phyloP scores from a whole-genome alignment of 2,797 vertebrate genomes.

The Semaprochilodus insignis region DNA sequence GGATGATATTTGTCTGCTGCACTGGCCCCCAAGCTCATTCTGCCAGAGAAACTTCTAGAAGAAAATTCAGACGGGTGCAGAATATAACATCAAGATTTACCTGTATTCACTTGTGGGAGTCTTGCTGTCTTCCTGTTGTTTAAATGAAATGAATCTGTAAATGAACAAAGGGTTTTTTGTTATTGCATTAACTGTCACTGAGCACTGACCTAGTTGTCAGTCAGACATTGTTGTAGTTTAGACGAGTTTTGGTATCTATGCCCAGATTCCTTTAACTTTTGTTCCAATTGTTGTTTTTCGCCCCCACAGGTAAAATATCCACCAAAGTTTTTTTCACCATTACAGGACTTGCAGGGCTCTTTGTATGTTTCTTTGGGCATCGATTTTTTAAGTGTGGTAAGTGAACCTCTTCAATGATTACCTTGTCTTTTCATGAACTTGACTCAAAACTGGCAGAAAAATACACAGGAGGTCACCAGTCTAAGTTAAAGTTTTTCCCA shows the following conservation, averaged over 20 bases:
- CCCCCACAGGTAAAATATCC: slow-evolving; percentile 82
- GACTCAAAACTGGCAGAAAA: not conserved
- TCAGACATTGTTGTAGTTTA: not conserved
- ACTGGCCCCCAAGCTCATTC: no score
- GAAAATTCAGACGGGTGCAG: no score
- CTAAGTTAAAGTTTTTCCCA: not conserved
- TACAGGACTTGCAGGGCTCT: slow-evolving; percentile 86
- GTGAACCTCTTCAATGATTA: slow-evolving; percentile 40
- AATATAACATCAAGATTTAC: no score
- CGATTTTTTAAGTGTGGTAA: slow-evolving; percentile 96
- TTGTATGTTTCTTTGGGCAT: slow-evolving; percentile 93
- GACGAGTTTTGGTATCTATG: not conserved
- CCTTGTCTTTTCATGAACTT: not conserved
- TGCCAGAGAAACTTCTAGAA: no score
- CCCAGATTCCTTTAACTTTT: not conserved
- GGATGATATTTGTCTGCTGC: no score
- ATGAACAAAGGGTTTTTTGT: no score
- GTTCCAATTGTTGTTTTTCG: slow-evolving; percentile 30
- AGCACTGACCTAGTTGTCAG: not conserved
- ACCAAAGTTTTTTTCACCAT: slow-evolving; percentile 92
- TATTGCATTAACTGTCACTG: no score
- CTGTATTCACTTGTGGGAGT: no score
- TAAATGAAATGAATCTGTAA: no score
- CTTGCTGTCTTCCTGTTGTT: no score
- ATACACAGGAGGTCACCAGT: not conserved